Evolutionary conservation across 2,797 vertebrate genomes (phyloP).

Genomic region (Microctenopoma steveboyesi): DNA sequence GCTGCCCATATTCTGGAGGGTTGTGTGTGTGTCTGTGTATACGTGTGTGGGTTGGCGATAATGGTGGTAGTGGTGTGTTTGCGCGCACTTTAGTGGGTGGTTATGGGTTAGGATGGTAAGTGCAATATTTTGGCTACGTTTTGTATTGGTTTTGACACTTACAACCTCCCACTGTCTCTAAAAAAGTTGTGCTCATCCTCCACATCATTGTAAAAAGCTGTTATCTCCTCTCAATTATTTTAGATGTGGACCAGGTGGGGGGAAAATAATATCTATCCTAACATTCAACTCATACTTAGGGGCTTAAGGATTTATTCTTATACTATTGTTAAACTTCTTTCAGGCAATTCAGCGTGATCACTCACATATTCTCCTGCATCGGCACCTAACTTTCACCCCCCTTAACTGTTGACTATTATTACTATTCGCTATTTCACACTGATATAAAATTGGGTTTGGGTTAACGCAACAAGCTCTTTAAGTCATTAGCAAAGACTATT

Average conservation of each 20-base stretch:
- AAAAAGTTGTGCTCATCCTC: slow-evolving; percentile 22
- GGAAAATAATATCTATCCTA: slow-evolving; percentile 20
- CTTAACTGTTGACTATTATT: slow-evolving; percentile 36
- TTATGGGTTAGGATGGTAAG: slow-evolving; percentile 33
- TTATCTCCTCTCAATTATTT: slow-evolving; percentile 1
- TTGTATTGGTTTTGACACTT: slow-evolving; percentile 40
- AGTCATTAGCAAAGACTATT: slow-evolving; percentile 69
- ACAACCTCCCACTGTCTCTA: slow-evolving; percentile 19
- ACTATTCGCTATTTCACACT: slow-evolving; percentile 28
- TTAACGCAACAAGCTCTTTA: slow-evolving; percentile 59
- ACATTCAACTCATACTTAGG: slow-evolving; percentile 2
- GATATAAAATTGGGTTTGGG: slow-evolving; percentile 51
- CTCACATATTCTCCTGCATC: slow-evolving; percentile 13
- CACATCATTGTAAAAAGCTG: slow-evolving; percentile 3
- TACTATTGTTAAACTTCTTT: slow-evolving; percentile 3
- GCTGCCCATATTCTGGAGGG: slow-evolving; percentile 2
- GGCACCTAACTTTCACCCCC: slow-evolving; percentile 29
- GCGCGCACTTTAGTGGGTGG: slow-evolving; percentile 27
- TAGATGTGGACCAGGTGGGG: background rate
- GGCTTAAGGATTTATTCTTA: background rate
- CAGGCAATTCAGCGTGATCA: slow-evolving; percentile 10
- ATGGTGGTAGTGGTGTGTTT: background rate
- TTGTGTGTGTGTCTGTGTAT: slow-evolving; percentile 15
- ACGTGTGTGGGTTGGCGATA: slow-evolving; percentile 20
- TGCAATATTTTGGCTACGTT: slow-evolving; percentile 39